Evolutionary conservation across 1,140 invertebrate genomes (phyloP).

Genomic region (Oscheius sp.): DNA sequence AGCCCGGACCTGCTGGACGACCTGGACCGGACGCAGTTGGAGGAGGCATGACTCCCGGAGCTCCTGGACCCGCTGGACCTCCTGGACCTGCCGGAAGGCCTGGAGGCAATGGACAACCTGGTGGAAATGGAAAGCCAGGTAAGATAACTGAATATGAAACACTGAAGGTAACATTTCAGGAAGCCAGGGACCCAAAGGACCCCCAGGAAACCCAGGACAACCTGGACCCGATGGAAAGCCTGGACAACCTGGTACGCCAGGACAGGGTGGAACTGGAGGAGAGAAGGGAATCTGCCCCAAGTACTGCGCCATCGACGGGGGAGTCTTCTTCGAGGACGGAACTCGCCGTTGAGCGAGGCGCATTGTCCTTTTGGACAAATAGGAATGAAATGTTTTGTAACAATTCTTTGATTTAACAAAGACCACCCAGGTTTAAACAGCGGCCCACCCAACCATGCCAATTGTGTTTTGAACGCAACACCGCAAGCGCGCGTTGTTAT

Average conservation of each 20-base stretch:
- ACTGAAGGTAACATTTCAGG: too few relatives aligned
- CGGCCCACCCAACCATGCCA: too few relatives aligned
- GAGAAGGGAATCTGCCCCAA: constrained; percentile 59
- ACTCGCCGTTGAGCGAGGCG: constrained; percentile 52
- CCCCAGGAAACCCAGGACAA: constrained; percentile 33
- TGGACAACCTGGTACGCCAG: too few relatives aligned
- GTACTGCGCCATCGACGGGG: constrained; percentile 58
- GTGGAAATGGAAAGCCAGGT: constrained; percentile 17
- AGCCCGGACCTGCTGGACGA: constrained; percentile 1
- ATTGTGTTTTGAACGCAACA: too few relatives aligned
- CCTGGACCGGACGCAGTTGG: constrained; percentile 22
- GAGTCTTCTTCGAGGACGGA: constrained; percentile 59
- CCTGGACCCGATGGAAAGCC: constrained; percentile 27
- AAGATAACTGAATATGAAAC: neutral
- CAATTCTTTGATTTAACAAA: too few relatives aligned
- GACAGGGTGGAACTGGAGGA: too few relatives aligned
- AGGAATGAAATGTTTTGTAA: too few relatives aligned
- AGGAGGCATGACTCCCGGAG: too few relatives aligned
- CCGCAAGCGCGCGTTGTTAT: too few relatives aligned
- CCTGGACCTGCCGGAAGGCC: constrained; percentile 16
- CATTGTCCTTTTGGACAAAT: too few relatives aligned
- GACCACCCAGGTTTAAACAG: too few relatives aligned
- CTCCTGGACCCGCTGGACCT: constrained; percentile 15
- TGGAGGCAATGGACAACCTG: constrained; percentile 17
- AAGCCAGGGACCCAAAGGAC: constrained; percentile 34